Base-by-base conservation (phyloP, 2,888 invertebrate species). In the Thysanoteuthis rhombus region DNA sequence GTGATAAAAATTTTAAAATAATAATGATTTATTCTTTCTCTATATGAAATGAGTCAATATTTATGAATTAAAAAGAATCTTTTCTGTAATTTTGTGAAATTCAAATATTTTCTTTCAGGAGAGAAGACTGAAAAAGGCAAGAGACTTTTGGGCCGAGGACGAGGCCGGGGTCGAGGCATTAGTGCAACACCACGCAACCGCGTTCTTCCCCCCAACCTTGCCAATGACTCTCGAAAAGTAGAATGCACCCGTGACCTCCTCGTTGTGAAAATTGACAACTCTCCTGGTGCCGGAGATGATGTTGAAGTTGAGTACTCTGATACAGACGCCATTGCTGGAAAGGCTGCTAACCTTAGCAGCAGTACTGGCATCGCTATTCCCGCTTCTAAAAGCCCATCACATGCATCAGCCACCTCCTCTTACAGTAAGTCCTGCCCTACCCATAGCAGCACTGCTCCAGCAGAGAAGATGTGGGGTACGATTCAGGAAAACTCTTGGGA, bases 181-280 rank as follows among this genome's bases (percentile, higher is more conserved):
- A 95, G 95, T 42, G 95, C 95, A 38, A 94, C 95, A 90, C 95
- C 95, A 16, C 95, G 95, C 36, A 95, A 95, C 6, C 94, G 95
- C 90, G 95, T 96, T 36, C 40, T 91, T 42, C 91, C 91, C 10
- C 42, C 91, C 16, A 91, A 91, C 45, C 91, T 91, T 91, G 95
- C 95, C 93, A 95, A 96, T 32, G 95, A 95, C 39, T 96, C 96
- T n/a, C 95, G 96, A 75, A 95, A 95, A 92, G 96, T 96, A 1
- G 96, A 96, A 90, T 95, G 95, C 91, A 95, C 96, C 94, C 95
- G 96, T 58, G 96, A 96, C 94, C 94, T 96, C 36, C 95, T 96
- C 32, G 95, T 96, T 36, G 96, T 96, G 89, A 96, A 96, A 94
- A 95, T 96, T 58, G 96, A 96, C 93, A 96, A 96, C 94, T 95